Percentiles rank a stretch among this genome's conserved stretches.
Evolutionary conservation across 2,888 invertebrate species (phyloP).

Genomic region (Chrysolina haemoptera): DNA sequence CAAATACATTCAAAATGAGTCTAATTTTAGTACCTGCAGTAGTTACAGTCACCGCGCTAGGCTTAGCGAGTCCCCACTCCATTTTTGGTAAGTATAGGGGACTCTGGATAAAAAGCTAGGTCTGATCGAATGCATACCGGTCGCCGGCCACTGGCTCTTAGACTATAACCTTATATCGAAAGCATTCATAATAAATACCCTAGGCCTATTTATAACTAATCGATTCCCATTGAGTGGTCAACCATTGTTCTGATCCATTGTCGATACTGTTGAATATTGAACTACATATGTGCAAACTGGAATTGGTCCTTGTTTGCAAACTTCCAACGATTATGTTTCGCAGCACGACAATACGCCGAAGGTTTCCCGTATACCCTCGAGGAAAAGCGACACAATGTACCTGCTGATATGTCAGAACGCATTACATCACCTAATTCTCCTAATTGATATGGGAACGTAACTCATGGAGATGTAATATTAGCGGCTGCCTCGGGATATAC

Average conservation of each 20-base stretch:
- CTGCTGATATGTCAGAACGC: conserved; percentile 23
- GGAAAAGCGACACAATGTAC: neutral
- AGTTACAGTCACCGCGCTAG: too few relatives aligned
- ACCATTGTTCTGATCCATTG: neutral
- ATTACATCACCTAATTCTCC: conserved; percentile 36
- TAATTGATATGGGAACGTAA: conserved; percentile 45
- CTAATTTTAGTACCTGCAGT: too few relatives aligned
- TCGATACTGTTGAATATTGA: neutral
- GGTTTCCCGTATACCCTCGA: neutral
- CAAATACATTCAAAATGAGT: too few relatives aligned
- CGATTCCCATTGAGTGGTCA: too few relatives aligned
- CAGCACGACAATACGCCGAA: neutral
- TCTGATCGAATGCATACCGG: too few relatives aligned
- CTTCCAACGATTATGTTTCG: conserved; percentile 15
- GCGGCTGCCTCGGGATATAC: conserved; percentile 7
- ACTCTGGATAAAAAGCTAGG: too few relatives aligned
- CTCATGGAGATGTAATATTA: conserved; percentile 30
- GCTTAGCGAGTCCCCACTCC: too few relatives aligned
- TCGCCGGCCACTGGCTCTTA: too few relatives aligned
- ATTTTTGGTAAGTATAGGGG: too few relatives aligned
- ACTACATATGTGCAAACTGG: neutral
- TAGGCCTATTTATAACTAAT: too few relatives aligned
- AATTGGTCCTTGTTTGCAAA: conserved; percentile 10
- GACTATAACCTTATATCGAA: too few relatives aligned
- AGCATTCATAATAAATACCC: too few relatives aligned